Evolutionary conservation across 2,113 vertebrate genomes (phyloP), one percentile per base, ranked within the genome.

Genomic region (Notarius lentiginosus): DNA sequence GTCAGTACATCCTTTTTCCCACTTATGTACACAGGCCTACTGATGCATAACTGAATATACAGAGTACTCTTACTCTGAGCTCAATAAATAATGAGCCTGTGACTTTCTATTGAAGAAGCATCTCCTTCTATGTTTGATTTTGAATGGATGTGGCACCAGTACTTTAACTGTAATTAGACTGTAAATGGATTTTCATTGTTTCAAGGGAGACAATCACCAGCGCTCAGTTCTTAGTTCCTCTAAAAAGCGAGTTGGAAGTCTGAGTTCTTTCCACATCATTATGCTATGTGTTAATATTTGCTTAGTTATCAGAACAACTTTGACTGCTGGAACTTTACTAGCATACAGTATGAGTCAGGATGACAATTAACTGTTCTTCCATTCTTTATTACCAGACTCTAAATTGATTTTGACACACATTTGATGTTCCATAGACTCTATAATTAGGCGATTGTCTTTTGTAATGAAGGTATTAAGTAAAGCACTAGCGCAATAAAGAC

Each of bases 401-500:
- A 86, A 86, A 90, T 87, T 81, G 88, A 88, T 89, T 84, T 84
- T 84, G 86, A 90, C 81, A n/a, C 61, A 83, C 86, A 89, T 86
- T 89, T 87, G 80, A 87, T 89, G 86, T 86, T 90, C 88, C 84
- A 80, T 63, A 66, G 84, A 87, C 87, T 90, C 81, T 84, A 84
- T 89, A 90, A 89, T 90, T 90, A 90, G 88, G 86, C 51, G 53
- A 90, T 89, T 89, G 86, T 90, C 88, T 90, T 85, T 87, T 41
- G 90, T 90, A 89, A 90, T 90, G 86, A 86, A 90, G 90, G 88
- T 83, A 87, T 90, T 90, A 90, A 88, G 84, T 87, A 88, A 90
- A 85, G 84, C 87, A 87, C 80, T 72, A 70, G 84, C 80, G 84
- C 68, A 86, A 77, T 90, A 82, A 90, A 77, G 90, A 27, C 84